A percentile compares a stretch with the other conserved stretches of the same genome.
These are phyloP conservation scores for Pipistrellus pygmaeus DNA, from an alignment of 2,797 vertebrate species.

Conservation along the genomic window DNA sequence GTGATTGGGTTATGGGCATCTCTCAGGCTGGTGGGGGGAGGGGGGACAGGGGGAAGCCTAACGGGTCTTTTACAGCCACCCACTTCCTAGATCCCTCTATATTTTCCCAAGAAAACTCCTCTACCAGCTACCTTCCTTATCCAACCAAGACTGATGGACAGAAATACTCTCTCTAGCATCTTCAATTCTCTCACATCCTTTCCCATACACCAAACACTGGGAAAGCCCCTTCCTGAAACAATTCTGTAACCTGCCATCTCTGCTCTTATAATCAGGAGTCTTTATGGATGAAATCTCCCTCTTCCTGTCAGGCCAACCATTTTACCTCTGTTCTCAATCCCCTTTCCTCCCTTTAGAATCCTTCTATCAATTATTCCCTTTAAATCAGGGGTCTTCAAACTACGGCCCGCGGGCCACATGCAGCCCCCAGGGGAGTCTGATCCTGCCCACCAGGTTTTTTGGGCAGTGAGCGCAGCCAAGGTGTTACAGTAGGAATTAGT, in stretches of 20 bases:
- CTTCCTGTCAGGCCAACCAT: neutral
- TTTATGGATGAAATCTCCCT: neutral
- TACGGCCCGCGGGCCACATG: no score
- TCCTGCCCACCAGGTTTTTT: no score
- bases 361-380: neutral
- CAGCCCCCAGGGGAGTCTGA: no score
- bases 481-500: no score
- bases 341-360: neutral
- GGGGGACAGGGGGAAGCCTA: rapidly evolving
- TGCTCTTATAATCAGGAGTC: neutral
- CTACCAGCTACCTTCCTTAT: neutral
- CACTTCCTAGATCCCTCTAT: neutral
- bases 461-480: no score
- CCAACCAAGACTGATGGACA: neutral
- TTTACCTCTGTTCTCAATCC: neutral
- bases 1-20: neutral
- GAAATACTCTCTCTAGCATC: neutral
- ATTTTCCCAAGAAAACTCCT: neutral
- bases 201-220: neutral
- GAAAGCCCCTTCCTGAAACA: neutral
- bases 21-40: rapidly evolving
- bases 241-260: neutral
- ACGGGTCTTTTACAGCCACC: neutral
- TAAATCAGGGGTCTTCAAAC: no score
- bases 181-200: neutral